Evolutionary conservation across 2,888 invertebrate species (phyloP), one percentile per base, ranked within the genome.

Genomic region (Ophion slaviceki): DNA sequence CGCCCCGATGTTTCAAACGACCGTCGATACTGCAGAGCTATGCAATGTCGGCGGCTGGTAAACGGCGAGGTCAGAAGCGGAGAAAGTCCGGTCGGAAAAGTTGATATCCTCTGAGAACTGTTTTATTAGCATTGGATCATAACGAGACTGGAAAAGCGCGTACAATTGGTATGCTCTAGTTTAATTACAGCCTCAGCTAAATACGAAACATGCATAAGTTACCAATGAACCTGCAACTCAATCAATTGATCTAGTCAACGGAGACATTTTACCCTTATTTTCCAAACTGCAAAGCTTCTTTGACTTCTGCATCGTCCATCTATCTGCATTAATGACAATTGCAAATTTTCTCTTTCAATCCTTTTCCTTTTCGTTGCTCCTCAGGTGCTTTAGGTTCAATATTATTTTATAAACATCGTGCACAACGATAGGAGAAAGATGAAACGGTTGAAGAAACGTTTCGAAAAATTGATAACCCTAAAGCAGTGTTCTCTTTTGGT

Each of bases 41-140:
- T 82, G 72, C 32, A 64, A 20, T 53, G 53, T 28, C 45, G 40
- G 1, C 47, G 32, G n/a, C 20, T 61, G 59, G 59, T 40, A 59
- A 57, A 59, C 0, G 1, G n/a, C 40, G 40, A 40, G 8, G 7
- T n/a, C 4, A n/a, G 8, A 8, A 40, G 11, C 3, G 17, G 24
- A 20, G 0, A 57, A 1, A 32, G 24, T 11, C 47, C 47, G 7
- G 40, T 28, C 28, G 8, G 24, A 2, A 40, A 72, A 59, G 7
- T 45, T 57, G 28, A 36, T 28, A 40, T 66, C 36, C 45, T 5
- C 10, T 2, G 8, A 47, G 24, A 17, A 6, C 57, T 77, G 8
- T 11, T 14, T 86, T 83, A 68, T 77, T 74, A n/a, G 24, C 53
- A 6, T 64, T 11, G 40, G 70, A 47, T 6, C 61, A 75, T 6